Base-by-base conservation (phyloP, 2,797 vertebrate genomes). In the Silurus lanzhouensis region DNA sequence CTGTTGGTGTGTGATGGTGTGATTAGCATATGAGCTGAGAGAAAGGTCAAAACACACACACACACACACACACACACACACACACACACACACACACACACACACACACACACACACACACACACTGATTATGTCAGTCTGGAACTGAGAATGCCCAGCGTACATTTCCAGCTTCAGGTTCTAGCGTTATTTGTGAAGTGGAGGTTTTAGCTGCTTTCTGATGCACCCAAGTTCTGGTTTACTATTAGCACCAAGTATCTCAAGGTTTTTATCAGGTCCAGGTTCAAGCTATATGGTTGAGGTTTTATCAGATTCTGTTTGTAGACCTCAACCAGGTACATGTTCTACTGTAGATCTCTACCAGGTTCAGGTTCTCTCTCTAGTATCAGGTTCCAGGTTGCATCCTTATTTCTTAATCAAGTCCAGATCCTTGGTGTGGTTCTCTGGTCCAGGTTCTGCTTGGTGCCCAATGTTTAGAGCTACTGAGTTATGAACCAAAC, bases 1-100 rank as follows among this genome's bases (percentile, higher is more conserved):
- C 88, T 87, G 74, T 89, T 70, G 82, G 82, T 84, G 38, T 70
- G 60, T 76, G 48, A 76, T 1, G 5, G 48, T 6, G 3, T 83
- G 84, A 88, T 27, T 83, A 84, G 61, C 84, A 85, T 84, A 86
- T 83, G 84, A 83, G 83, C 67, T 67, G 75, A 82, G 70, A 84
- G 82, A 67, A 71, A 48, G 86, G 74, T 84, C 82, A 79, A 57
- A 55, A 84, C 52, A 84, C 81, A 58, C 57, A 38, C 27, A 13
- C 25, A 84, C 81, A 58, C 57, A 38, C 27, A 13, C 25, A 55
- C 22, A 14, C 71, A 48, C 46, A 72, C 70, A 72, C 44, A 48
- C 70, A 48, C 44, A 38, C 68, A 71, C 68, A 46, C 68, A 71
- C 68, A 71, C 68, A 46, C 66, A 67, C 25, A 27, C 64, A 67